Conservation (phyloP, 2,888 invertebrate genomes). For the Cotesia congregata region DNA sequence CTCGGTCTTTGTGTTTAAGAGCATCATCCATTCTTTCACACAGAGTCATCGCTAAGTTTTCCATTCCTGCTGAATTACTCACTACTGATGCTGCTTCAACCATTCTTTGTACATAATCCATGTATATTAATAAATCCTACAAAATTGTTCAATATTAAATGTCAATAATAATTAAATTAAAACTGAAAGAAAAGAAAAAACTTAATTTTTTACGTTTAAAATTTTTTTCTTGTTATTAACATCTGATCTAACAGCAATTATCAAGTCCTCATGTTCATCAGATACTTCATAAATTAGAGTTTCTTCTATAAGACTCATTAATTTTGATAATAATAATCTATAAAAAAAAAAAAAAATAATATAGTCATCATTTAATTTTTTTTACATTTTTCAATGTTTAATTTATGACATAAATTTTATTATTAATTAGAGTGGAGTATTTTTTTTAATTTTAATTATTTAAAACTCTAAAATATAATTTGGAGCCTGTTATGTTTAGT, state of each 20-base stretch:
- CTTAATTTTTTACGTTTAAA: conserved; percentile 54
- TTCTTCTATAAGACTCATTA: conserved; percentile 61
- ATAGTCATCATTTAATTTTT: neutral
- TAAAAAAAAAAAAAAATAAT: conserved; percentile 33
- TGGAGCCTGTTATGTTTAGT: neutral
- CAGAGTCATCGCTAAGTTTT: conserved; percentile 60
- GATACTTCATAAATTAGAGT: conserved; percentile 54
- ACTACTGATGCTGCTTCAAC: conserved; percentile 62
- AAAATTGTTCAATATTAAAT: conserved; percentile 37
- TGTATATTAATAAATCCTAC: conserved; percentile 60
- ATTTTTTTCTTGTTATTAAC: conserved; percentile 59
- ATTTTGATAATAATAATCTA: conserved; percentile 55
- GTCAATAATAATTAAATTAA: too few species aligned
- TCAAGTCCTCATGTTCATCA: conserved; percentile 62
- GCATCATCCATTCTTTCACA: conserved; percentile 64
- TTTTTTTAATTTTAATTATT: too few species aligned
- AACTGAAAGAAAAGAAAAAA: too few species aligned
- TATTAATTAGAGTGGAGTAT: neutral
- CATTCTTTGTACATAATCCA: conserved; percentile 65
- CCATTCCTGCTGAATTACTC: conserved; percentile 64
- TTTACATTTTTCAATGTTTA: too few species aligned
- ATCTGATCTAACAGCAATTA: conserved; percentile 57
- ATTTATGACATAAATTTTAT: neutral
- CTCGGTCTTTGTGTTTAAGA: conserved; percentile 55
- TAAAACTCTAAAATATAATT: too few species aligned